A percentile compares a stretch with the other conserved stretches of the same genome.
These are phyloP conservation scores for Papilio polytes DNA, from an alignment of 1,140 invertebrate species.

Conservation along the genomic window DNA sequence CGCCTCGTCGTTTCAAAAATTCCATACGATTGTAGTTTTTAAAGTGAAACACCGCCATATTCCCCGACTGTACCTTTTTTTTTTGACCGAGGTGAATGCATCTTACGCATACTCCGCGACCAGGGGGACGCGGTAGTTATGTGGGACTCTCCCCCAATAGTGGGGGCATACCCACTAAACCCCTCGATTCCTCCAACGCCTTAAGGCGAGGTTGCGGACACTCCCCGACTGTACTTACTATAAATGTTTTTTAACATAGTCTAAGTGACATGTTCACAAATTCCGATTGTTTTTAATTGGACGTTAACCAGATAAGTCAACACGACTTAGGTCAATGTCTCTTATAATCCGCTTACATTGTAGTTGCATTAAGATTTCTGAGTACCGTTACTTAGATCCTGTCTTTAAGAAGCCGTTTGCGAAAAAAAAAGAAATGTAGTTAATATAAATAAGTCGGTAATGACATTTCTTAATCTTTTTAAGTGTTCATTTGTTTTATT, in stretches of 20 bases:
- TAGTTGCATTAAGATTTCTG: slow-evolving; percentile 22
- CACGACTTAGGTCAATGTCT: slow-evolving; percentile 14
- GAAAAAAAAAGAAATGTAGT: slow-evolving; percentile 27
- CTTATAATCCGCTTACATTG: slow-evolving; percentile 30
- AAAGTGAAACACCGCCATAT: no score
- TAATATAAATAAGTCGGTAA: slow-evolving; percentile 25
- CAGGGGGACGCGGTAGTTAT: no score
- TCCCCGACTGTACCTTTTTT: no score
- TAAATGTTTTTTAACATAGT: neutral
- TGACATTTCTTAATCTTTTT: slow-evolving; percentile 19
- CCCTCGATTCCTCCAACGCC: no score
- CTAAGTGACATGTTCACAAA: neutral
- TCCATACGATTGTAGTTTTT: no score
- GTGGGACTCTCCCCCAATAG: no score
- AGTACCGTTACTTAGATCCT: slow-evolving; percentile 29
- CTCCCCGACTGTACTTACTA: no score
- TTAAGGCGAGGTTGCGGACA: no score
- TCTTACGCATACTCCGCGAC: no score
- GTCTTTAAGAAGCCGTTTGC: slow-evolving; percentile 12
- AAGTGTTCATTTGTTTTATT: neutral
- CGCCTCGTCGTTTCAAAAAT: no score
- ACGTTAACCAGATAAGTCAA: neutral
- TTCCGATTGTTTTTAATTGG: neutral
- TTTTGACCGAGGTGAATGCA: no score
- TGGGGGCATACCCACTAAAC: no score